Percentiles rank a stretch among this genome's conserved stretches.
phyloP scores from a whole-genome alignment of 2,797 vertebrate genomes.

The Menidia menidia region DNA sequence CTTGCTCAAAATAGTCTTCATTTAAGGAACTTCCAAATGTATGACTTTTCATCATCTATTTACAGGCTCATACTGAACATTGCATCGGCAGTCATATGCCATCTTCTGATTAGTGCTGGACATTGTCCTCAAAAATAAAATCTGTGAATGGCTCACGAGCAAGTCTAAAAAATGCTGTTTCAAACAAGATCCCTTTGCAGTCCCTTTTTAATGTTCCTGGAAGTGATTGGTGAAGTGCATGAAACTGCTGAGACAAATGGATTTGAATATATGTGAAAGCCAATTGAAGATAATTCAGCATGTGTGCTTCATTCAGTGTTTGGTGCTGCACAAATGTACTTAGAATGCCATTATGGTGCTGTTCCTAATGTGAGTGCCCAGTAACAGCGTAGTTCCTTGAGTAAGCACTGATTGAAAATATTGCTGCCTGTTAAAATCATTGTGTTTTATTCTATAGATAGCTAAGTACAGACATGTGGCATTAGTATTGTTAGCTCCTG shows the following conservation, averaged over 20 bases:
- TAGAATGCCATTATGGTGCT: constrained; percentile 35
- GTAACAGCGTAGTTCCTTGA: constrained; percentile 38
- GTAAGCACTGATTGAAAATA: constrained; percentile 20
- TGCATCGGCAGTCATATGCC: neutral
- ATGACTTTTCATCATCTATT: no score
- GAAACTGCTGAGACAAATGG: constrained; percentile 37
- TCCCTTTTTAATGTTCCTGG: constrained; percentile 31
- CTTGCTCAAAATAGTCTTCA: no score
- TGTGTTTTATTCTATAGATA: neutral
- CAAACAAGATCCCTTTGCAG: constrained; percentile 26
- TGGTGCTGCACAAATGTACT: constrained; percentile 46
- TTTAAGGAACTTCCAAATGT: no score
- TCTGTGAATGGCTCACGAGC: neutral
- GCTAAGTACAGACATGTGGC: neutral
- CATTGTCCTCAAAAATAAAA: constrained; percentile 29
- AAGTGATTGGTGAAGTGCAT: constrained; percentile 15
- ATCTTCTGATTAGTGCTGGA: constrained; percentile 15
- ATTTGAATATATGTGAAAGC: constrained; percentile 40
- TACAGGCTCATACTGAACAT: neutral
- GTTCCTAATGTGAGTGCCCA: constrained; percentile 38
- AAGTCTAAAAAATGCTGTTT: constrained; percentile 9
- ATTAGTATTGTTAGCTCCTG: no score
- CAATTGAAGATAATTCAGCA: constrained; percentile 41
- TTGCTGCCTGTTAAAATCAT: constrained; percentile 22
- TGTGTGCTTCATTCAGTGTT: constrained; percentile 35